These are phyloP conservation scores for Leptonema lineaticorne DNA, from an alignment of 1,140 invertebrate genomes.

Conservation along the genomic window DNA sequence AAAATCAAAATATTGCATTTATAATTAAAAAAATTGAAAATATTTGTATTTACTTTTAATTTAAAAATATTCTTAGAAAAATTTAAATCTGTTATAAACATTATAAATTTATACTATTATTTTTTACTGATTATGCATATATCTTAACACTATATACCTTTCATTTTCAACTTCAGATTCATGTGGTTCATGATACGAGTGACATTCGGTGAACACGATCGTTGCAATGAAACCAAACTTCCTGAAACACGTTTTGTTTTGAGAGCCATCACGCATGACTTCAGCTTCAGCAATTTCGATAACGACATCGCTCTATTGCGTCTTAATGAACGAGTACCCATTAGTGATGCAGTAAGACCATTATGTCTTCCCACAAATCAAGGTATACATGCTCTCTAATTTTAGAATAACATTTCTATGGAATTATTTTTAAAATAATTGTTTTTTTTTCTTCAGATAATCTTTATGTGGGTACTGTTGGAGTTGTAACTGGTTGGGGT, in stretches of 20 bases:
- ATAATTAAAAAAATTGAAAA: no score
- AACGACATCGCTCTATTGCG: constrained; percentile 81
- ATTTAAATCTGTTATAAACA: no score
- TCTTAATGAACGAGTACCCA: constrained; percentile 72
- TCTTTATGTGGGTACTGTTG: constrained; percentile 67
- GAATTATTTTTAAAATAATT: constrained; percentile 5
- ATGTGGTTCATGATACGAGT: constrained; percentile 91
- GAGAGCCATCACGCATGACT: constrained; percentile 71
- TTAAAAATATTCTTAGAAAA: no score
- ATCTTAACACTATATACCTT: neutral
- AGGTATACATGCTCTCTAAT: constrained; percentile 47
- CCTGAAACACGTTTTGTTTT: constrained; percentile 76
- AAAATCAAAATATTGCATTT: no score
- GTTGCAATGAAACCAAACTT: constrained; percentile 68
- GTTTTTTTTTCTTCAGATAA: constrained; percentile 56
- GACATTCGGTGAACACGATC: constrained; percentile 79
- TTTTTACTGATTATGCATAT: neutral
- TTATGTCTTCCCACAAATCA: constrained; percentile 72
- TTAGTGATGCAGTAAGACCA: constrained; percentile 73
- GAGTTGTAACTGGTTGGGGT: constrained; percentile 82
- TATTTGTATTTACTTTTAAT: no score
- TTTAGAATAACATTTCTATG: neutral
- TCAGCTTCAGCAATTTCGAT: constrained; percentile 80
- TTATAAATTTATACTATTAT: neutral
- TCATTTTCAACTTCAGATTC: constrained; percentile 61